phyloP scores from a whole-genome alignment of 2,888 invertebrate genomes.

The Julus scanicus region DNA sequence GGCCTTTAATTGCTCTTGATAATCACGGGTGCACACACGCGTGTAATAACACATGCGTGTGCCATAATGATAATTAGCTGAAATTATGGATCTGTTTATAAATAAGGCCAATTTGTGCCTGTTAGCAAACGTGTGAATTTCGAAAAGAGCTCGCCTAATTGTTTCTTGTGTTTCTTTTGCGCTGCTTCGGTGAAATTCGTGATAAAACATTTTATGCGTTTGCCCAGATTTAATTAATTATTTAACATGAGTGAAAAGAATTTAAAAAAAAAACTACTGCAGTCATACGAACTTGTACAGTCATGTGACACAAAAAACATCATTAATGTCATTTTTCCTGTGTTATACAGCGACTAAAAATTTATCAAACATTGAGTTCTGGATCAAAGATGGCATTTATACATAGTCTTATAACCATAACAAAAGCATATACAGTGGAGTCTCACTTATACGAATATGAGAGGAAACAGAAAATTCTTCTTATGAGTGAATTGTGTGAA shows the following conservation, averaged over 20 bases:
- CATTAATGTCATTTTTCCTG: too few relatives aligned
- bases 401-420: too few relatives aligned
- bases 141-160: conserved; percentile 14
- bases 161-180: neutral
- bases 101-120: neutral
- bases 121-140: neutral
- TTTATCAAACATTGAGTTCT: too few relatives aligned
- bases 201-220: neutral
- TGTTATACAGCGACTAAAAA: too few relatives aligned
- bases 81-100: conserved; percentile 25
- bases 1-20: conserved; percentile 17
- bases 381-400: too few relatives aligned
- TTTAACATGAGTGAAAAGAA: neutral
- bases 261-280: too few relatives aligned
- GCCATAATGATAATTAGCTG: neutral
- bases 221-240: neutral
- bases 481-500: too few relatives aligned
- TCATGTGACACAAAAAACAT: too few relatives aligned
- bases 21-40: neutral
- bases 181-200: neutral
- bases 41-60: neutral
- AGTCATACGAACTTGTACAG: too few relatives aligned
- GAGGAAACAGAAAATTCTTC: too few relatives aligned
- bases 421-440: too few relatives aligned
- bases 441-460: too few relatives aligned